phyloP scores from a whole-genome alignment of 35 echinoderm and acorn worm species.

The Eucidaris tribuloides region DNA sequence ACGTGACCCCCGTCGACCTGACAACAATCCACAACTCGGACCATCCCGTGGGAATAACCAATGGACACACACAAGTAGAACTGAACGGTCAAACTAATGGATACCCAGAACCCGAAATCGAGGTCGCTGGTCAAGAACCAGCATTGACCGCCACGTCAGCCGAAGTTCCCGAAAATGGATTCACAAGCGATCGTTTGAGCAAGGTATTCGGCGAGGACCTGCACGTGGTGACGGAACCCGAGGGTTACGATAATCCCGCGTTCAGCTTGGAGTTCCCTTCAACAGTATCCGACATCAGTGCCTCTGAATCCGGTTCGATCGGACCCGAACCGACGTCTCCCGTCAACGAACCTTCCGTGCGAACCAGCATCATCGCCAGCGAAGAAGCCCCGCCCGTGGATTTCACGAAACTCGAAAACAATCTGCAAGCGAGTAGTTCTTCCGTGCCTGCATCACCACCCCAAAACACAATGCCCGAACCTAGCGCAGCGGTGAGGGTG shows the following conservation, averaged over 20 bases:
- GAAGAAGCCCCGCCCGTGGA: slow-evolving; percentile 34
- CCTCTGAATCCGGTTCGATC: neutral
- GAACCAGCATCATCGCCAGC: neutral
- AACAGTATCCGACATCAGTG: neutral
- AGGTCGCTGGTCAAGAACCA: neutral
- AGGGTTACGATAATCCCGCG: slow-evolving; percentile 3
- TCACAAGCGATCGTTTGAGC: neutral
- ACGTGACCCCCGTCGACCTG: slow-evolving; percentile 66
- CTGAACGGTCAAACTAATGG: slow-evolving; percentile 5
- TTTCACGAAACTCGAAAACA: slow-evolving; percentile 10
- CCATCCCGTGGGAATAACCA: slow-evolving; percentile 46
- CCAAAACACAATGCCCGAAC: slow-evolving; percentile 37
- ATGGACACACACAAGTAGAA: slow-evolving; percentile 48
- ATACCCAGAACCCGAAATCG: neutral
- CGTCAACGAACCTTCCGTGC: neutral
- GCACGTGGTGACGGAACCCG: neutral
- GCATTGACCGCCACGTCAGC: slow-evolving; percentile 1
- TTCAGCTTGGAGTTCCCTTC: slow-evolving; percentile 16
- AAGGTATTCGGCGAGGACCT: slow-evolving; percentile 12
- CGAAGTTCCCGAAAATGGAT: neutral
- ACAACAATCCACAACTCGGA: slow-evolving; percentile 30
- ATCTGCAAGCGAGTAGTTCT: neutral
- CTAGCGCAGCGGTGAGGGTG: slow-evolving; percentile 26
- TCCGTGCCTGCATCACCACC: neutral
- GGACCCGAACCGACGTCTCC: neutral